phyloP scores from a whole-genome alignment of 2,888 invertebrate species.

The Thelaira solivaga region DNA sequence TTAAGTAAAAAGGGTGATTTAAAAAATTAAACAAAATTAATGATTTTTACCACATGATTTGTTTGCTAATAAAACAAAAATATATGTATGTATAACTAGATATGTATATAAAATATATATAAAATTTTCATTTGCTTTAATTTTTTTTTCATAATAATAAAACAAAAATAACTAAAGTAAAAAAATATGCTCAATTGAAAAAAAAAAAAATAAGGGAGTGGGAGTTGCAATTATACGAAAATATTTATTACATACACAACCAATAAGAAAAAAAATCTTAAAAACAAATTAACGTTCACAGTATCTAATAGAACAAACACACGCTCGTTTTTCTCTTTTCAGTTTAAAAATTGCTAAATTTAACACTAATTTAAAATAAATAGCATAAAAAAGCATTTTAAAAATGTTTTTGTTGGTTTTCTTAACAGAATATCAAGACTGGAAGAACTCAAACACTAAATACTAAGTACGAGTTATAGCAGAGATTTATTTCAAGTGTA shows the following conservation, averaged over 20 bases:
- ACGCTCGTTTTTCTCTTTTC: neutral
- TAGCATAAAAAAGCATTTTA: slow-evolving; percentile 56
- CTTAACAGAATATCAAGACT: slow-evolving; percentile 59
- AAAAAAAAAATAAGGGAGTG: neutral
- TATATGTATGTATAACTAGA: neutral
- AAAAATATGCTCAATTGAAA: neutral
- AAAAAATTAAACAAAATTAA: slow-evolving; percentile 62
- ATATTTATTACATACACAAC: too few relatives aligned
- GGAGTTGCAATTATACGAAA: slow-evolving; percentile 24
- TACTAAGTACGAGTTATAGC: neutral
- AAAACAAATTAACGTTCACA: slow-evolving; percentile 10
- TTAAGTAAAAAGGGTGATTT: slow-evolving; percentile 59
- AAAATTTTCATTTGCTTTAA: neutral
- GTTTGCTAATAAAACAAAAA: slow-evolving; percentile 35
- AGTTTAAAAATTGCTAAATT: neutral
- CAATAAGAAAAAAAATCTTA: slow-evolving; percentile 26
- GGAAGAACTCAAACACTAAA: slow-evolving; percentile 49
- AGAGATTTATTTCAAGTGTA: slow-evolving; percentile 25
- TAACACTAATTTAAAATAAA: slow-evolving; percentile 42
- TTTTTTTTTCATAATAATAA: neutral
- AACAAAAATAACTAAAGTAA: neutral
- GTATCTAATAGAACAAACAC: too few relatives aligned
- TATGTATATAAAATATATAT: slow-evolving; percentile 35
- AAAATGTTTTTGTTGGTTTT: slow-evolving; percentile 22
- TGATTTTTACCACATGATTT: slow-evolving; percentile 54